Conservation (phyloP, 1,140 invertebrate species). For the Palaemon carinicauda region DNA sequence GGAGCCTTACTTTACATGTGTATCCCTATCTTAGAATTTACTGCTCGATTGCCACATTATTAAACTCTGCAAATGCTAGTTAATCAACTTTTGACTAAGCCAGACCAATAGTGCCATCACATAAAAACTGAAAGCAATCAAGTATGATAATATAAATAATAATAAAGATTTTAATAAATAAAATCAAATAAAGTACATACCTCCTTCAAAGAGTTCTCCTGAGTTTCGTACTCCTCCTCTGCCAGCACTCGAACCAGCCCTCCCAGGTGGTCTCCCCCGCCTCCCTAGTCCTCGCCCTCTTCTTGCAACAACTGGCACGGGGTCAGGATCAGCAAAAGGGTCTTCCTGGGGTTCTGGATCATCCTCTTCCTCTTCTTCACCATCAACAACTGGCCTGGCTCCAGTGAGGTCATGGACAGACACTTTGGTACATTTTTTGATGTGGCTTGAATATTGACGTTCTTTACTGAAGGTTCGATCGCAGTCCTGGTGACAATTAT, state of each 20-base stretch:
- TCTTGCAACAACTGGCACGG: slow-evolving; percentile 7
- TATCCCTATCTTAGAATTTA: no score
- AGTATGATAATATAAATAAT: no score
- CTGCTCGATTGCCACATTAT: no score
- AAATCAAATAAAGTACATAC: not conserved
- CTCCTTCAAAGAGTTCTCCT: slow-evolving; percentile 33
- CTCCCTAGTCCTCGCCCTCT: slow-evolving; percentile 28
- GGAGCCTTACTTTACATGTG: no score
- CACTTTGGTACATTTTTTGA: slow-evolving; percentile 51
- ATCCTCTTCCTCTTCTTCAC: slow-evolving; percentile 36
- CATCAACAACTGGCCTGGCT: slow-evolving; percentile 22
- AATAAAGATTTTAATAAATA: no score
- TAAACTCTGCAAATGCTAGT: no score
- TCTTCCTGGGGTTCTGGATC: slow-evolving; percentile 51
- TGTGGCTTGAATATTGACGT: slow-evolving; percentile 55
- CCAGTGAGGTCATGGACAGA: slow-evolving; percentile 55
- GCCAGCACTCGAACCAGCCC: not conserved
- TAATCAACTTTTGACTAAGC: no score
- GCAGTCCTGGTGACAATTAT: slow-evolving; percentile 41
- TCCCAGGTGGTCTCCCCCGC: slow-evolving; percentile 36
- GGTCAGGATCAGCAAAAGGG: slow-evolving; percentile 55
- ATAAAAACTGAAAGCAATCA: no score
- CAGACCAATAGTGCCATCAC: no score
- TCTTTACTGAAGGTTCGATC: slow-evolving; percentile 57
- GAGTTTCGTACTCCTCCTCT: not conserved